Base-by-base conservation (phyloP, 2,797 vertebrate genomes). In the Allobates femoralis region DNA sequence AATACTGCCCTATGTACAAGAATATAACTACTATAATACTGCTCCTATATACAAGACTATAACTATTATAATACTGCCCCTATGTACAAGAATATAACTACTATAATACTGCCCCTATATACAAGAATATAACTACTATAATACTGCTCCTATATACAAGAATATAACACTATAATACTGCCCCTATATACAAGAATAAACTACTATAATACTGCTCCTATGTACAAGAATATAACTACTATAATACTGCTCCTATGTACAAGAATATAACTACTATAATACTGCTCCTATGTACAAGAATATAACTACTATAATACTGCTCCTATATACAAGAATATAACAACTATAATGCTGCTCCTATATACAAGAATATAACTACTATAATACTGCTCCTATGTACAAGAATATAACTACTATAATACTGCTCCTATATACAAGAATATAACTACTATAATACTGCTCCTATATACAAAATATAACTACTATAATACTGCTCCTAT, bases 21-120 rank as follows among this genome's bases (percentile, higher is more conserved):
- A 66, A 66, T 66, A 66, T 66, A 66, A 32, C 62, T 66, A 66
- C 28, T 66, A 66, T 66, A 66, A 66, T 66, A 66, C 62, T 66
- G 62, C 62, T 7, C 15, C 14, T 66, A 18, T 66, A 6, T 32
- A 66, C 28, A 66, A 66, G n/a, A n/a, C n/a, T n/a, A 66, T 66
- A 66, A 66, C 28, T 66, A 66, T 28, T 66, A 66, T 66, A 66
- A 66, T 66, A 66, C 62, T 66, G 28, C 28, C 16, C 62, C 28
- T 66, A 66, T 66, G 6, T 66, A 66, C 28, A 66, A 66, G 28
- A 66, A 66, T 66, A 66, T 66, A 66, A 32, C 62, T 66, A 32
- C 62, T 66, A 32, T 66, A 66, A 66, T 66, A 66, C 62, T 66
- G 62, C 62, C 7, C 26, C 60, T 64, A 64, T 64, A 7, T 58